Conservation (phyloP, 1,140 invertebrate genomes). For the Meloidogyne floridensis region DNA sequence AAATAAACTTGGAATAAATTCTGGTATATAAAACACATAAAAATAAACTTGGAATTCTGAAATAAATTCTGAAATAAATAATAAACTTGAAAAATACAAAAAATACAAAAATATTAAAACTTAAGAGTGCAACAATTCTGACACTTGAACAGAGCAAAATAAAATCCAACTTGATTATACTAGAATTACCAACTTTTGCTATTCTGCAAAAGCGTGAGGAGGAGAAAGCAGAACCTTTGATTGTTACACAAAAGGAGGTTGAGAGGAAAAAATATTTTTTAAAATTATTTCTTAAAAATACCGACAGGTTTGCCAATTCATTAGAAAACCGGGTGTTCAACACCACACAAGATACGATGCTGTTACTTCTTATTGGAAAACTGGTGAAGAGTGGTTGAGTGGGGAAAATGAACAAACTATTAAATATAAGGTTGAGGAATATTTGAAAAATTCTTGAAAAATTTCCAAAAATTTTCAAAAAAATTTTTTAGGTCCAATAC, state of each 20-base stretch:
- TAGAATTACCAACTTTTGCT: conserved; percentile 20
- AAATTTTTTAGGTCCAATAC: conserved; percentile 15
- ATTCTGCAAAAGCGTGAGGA: conserved; percentile 18
- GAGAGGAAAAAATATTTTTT: not conserved
- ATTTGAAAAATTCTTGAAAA: not conserved
- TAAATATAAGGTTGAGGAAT: conserved; percentile 20
- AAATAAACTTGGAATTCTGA: too few species aligned
- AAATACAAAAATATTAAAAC: not conserved
- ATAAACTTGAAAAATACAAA: not conserved
- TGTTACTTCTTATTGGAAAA: conserved; percentile 22
- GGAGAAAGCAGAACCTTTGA: not conserved
- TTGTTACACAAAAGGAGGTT: conserved; percentile 15
- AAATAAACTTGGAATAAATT: too few species aligned
- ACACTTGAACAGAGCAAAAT: not conserved
- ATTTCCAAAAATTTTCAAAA: too few species aligned
- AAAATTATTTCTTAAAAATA: not conserved
- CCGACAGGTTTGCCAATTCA: conserved; percentile 18
- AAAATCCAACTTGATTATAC: not conserved
- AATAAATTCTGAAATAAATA: not conserved
- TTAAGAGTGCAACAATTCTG: conserved; percentile 5
- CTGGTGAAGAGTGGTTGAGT: conserved; percentile 29
- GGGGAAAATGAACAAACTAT: conserved; percentile 19
- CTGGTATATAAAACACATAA: too few species aligned
- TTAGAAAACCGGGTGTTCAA: not conserved
- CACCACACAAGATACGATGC: conserved; percentile 8